These are phyloP conservation scores for Magallana ariakensis DNA, from an alignment of 1,140 invertebrate genomes.

Conservation along the genomic window DNA sequence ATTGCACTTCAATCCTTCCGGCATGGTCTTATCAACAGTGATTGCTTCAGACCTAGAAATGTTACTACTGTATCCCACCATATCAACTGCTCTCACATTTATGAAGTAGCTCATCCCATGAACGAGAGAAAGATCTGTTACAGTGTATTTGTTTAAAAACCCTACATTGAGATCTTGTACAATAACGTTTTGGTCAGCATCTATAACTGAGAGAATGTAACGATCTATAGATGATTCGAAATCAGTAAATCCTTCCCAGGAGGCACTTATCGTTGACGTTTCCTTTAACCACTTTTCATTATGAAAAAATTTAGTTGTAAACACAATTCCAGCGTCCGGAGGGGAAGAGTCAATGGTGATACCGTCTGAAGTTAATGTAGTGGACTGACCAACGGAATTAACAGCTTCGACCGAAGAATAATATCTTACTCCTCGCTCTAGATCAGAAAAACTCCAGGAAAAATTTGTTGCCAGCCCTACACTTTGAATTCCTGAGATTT, in stretches of 20 bases:
- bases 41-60: slow-evolving; percentile 39
- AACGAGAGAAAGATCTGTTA: slow-evolving; percentile 15
- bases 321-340: slow-evolving; percentile 45
- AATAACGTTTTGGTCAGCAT: not conserved
- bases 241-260: slow-evolving; percentile 65
- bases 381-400: slow-evolving; percentile 42
- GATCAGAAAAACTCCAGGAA: not conserved
- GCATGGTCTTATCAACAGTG: slow-evolving; percentile 55
- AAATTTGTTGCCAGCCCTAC: not conserved
- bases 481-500: not conserved
- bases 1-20: slow-evolving; percentile 52
- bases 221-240: slow-evolving; percentile 52
- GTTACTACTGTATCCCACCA: slow-evolving; percentile 54
- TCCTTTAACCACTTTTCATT: slow-evolving; percentile 41
- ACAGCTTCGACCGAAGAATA: slow-evolving; percentile 43
- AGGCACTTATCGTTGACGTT: slow-evolving; percentile 36
- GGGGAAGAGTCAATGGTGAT: slow-evolving; percentile 45
- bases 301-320: slow-evolving; percentile 44
- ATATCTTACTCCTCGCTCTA: slow-evolving; percentile 49
- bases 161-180: slow-evolving; percentile 12
- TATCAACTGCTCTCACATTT: slow-evolving; percentile 58
- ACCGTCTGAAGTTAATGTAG: slow-evolving; percentile 45
- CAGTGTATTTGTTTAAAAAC: slow-evolving; percentile 23
- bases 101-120: slow-evolving; percentile 46
- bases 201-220: slow-evolving; percentile 51